These are phyloP conservation scores for Trissolcus brochymenae DNA, from an alignment of 2,888 invertebrate genomes.

Conservation along the genomic window DNA sequence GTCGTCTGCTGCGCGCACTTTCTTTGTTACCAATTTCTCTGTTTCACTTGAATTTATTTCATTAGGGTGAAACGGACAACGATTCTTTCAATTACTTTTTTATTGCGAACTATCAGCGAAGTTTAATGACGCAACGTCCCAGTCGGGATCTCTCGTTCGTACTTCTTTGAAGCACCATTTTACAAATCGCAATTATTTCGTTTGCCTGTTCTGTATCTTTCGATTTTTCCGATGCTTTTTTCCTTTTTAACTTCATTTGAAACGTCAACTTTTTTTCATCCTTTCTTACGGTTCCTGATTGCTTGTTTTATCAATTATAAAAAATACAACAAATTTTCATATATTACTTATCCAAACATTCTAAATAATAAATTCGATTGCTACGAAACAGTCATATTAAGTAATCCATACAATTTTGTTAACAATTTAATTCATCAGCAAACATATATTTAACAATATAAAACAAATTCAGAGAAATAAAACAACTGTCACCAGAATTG, in stretches of 20 bases:
- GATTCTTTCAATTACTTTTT: conserved; percentile 56
- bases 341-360: no score
- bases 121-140: conserved; percentile 39
- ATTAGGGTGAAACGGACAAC: conserved; percentile 43
- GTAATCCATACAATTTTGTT: no score
- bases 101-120: conserved; percentile 52
- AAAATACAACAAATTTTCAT: no score
- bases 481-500: no score
- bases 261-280: neutral
- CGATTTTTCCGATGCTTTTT: neutral
- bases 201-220: neutral
- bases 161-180: conserved; percentile 28
- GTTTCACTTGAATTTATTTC: conserved; percentile 54
- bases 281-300: neutral
- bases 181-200: conserved; percentile 37
- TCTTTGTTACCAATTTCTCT: conserved; percentile 38
- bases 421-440: no score
- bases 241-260: conserved; percentile 1
- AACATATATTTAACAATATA: no score
- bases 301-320: neutral
- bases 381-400: no score
- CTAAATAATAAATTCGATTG: no score
- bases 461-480: no score
- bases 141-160: conserved; percentile 37
- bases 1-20: conserved; percentile 40